Evolutionary conservation across 2,797 vertebrate genomes (phyloP).

Genomic region (Lerista edwardsae): DNA sequence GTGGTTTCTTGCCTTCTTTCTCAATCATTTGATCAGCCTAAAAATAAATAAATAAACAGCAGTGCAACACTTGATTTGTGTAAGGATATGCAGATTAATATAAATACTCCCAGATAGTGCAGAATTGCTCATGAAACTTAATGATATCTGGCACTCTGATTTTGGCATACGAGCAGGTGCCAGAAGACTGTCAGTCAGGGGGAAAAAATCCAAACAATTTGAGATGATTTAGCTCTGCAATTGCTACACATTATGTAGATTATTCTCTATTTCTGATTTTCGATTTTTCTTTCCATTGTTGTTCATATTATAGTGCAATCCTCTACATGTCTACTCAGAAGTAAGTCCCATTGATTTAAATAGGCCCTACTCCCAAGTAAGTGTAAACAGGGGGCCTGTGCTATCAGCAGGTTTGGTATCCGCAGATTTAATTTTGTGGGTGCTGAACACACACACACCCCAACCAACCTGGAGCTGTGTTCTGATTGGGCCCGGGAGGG

Average conservation of each 20-base stretch:
- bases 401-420: too few relatives aligned
- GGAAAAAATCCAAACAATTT: not conserved
- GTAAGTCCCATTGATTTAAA: too few relatives aligned
- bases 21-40: conserved; percentile 14
- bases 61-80: conserved; percentile 15
- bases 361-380: too few relatives aligned
- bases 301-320: not conserved
- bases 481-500: too few relatives aligned
- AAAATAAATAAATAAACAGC: conserved; percentile 28
- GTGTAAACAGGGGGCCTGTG: too few relatives aligned
- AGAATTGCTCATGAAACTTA: conserved; percentile 18
- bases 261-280: conserved; percentile 31
- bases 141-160: conserved; percentile 1
- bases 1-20: not conserved
- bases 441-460: too few relatives aligned
- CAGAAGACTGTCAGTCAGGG: not conserved
- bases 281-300: not conserved
- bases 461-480: too few relatives aligned
- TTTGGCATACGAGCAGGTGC: not conserved
- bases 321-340: too few relatives aligned
- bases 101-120: not conserved
- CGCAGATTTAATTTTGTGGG: too few relatives aligned
- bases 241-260: not conserved
- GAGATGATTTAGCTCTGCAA: not conserved
- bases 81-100: conserved; percentile 20